Evolutionary conservation across 2,797 vertebrate species (phyloP).

Genomic region (Cephalopachus bancanus): DNA sequence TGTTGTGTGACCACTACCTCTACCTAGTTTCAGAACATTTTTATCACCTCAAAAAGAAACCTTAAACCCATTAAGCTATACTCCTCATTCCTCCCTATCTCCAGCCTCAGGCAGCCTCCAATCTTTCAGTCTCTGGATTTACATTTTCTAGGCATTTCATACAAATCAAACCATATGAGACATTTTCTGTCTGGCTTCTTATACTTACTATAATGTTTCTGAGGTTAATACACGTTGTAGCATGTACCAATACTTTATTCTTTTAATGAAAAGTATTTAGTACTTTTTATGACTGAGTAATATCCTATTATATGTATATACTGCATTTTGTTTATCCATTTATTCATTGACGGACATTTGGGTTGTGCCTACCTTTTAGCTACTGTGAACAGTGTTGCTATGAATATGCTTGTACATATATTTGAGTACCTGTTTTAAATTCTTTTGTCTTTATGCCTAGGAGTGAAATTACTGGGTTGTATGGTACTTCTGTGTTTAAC

Average conservation of each 20-base stretch:
- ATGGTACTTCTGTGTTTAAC: background rate
- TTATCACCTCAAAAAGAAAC: background rate
- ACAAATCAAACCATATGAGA: background rate
- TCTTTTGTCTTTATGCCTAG: background rate
- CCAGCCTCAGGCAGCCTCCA: background rate
- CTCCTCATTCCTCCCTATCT: background rate
- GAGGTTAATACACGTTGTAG: background rate
- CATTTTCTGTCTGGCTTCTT: background rate
- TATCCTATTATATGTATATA: accelerated
- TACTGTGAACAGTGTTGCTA: background rate
- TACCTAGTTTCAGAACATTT: background rate
- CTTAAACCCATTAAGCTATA: background rate
- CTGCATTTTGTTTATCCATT: background rate
- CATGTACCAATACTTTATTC: background rate
- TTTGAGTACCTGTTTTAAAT: background rate
- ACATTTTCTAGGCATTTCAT: background rate
- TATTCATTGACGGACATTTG: background rate
- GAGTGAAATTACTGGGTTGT: background rate
- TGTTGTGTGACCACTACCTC: background rate
- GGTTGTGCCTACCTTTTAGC: background rate
- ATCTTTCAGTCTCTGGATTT: background rate
- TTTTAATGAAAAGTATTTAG: background rate
- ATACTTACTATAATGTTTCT: background rate
- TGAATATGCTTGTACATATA: background rate
- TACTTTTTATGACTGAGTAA: background rate